phyloP scores from a whole-genome alignment of 2,797 vertebrate species.

The Arnoldichthys spilopterus region DNA sequence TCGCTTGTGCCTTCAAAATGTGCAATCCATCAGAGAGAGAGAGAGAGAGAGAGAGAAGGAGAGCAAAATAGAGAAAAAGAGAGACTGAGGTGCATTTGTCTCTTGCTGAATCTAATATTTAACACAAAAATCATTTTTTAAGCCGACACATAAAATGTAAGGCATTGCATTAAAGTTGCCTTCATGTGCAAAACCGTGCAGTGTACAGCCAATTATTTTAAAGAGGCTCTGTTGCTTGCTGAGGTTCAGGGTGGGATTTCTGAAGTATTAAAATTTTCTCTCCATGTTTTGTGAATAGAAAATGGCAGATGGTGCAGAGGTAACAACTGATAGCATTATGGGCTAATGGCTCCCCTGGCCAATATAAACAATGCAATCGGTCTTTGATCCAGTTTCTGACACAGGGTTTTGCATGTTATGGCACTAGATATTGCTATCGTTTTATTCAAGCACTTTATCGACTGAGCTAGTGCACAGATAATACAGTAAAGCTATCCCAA shows the following conservation, averaged over 20 bases:
- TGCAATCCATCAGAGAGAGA: slow-evolving; percentile 12
- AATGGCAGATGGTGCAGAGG: slow-evolving; percentile 20
- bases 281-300: slow-evolving; percentile 10
- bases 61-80: background rate
- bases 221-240: background rate
- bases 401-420: slow-evolving; percentile 27
- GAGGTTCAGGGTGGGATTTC: background rate
- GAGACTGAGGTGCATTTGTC: slow-evolving; percentile 11
- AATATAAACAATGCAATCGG: slow-evolving; percentile 3
- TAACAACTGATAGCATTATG: slow-evolving; percentile 39
- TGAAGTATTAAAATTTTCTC: background rate
- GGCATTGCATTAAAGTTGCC: slow-evolving; percentile 2
- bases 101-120: slow-evolving; percentile 16
- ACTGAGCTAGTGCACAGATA: background rate
- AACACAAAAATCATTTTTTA: slow-evolving; percentile 2
- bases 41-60: background rate
- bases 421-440: background rate
- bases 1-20: slow-evolving; percentile 1
- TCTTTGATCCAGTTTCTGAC: slow-evolving; percentile 7
- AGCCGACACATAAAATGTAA: slow-evolving; percentile 6
- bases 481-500: slow-evolving; percentile 11
- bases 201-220: background rate
- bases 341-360: slow-evolving; percentile 7
- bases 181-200: slow-evolving; percentile 1
- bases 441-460: background rate